These are phyloP conservation scores for Cabera pusaria DNA, from an alignment of 2,888 invertebrate species.

Conservation along the genomic window DNA sequence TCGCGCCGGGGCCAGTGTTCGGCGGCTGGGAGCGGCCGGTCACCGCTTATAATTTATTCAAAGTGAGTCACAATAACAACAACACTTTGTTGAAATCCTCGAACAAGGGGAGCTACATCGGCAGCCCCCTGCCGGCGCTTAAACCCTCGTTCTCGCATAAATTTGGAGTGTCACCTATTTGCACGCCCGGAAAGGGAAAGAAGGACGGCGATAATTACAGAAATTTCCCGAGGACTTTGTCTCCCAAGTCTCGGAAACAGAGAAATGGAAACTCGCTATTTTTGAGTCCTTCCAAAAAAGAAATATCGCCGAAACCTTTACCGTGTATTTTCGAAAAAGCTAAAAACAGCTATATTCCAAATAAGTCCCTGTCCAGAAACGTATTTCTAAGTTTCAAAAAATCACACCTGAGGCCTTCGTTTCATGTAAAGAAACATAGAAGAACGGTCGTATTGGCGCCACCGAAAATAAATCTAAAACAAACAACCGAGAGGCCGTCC, in stretches of 20 bases:
- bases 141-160: constrained; percentile 75
- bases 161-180: constrained; percentile 73
- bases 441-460: constrained; percentile 78
- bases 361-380: constrained; percentile 70
- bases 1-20: constrained; percentile 79
- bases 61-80: constrained; percentile 73
- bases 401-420: constrained; percentile 66
- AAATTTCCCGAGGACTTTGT: constrained; percentile 51
- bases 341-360: constrained; percentile 72
- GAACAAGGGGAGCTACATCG: constrained; percentile 53
- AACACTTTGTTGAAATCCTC: constrained; percentile 71
- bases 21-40: constrained; percentile 73
- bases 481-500: constrained; percentile 68
- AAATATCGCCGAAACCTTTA: constrained; percentile 55
- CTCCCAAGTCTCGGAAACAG: constrained; percentile 65
- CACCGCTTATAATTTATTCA: constrained; percentile 72
- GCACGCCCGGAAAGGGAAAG: constrained; percentile 55
- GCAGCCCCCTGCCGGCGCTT: constrained; percentile 62
- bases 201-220: constrained; percentile 55
- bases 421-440: constrained; percentile 81
- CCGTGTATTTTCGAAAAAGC: constrained; percentile 72
- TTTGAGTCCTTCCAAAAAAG: constrained; percentile 56
- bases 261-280: constrained; percentile 50
- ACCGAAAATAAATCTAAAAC: constrained; percentile 73
- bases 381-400: constrained; percentile 76